Evolutionary conservation across 2,113 vertebrate genomes (phyloP).

Genomic region (Motacilla tschutschensis): DNA sequence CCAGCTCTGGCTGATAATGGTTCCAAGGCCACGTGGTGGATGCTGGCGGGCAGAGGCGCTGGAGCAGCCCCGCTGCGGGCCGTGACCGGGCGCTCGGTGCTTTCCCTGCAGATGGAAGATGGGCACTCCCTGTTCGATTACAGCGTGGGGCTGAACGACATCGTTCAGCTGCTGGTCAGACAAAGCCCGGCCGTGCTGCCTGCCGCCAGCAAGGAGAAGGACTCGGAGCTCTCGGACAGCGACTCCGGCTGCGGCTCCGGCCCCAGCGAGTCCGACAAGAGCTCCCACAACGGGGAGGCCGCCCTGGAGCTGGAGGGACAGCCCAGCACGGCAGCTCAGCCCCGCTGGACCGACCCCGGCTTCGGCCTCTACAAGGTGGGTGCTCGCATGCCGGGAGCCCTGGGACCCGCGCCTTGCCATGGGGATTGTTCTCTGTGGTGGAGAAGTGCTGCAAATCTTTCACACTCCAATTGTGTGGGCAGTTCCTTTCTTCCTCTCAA

Average conservation of each 20-base stretch:
- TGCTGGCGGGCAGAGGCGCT: neutral
- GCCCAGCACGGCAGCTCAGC: constrained; percentile 42
- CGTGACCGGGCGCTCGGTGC: neutral
- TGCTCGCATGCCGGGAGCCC: fast-evolving
- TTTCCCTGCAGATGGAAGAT: constrained; percentile 86
- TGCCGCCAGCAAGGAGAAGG: constrained; percentile 77
- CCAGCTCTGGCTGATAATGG: fast-evolving
- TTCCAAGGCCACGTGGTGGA: neutral
- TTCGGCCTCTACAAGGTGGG: constrained; percentile 89
- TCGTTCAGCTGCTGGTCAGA: constrained; percentile 90
- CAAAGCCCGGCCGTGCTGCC: constrained; percentile 69
- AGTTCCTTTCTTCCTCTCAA: neutral
- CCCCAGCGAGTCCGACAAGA: constrained; percentile 92
- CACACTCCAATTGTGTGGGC: neutral
- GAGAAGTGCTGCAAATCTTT: neutral
- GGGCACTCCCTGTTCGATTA: constrained; percentile 96
- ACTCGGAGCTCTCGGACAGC: constrained; percentile 88
- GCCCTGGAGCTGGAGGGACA: constrained; percentile 76
- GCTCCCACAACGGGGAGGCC: constrained; percentile 84
- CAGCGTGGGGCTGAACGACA: constrained; percentile 90
- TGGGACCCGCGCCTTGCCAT: fast-evolving
- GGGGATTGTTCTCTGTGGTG: neutral
- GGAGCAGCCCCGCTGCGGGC: fast-evolving
- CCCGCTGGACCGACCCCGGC: constrained; percentile 67
- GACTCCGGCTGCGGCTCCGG: constrained; percentile 92